Evolutionary conservation across 2,113 vertebrate genomes (phyloP), one percentile per base, ranked within the genome.

Genomic region (Natator depressus): DNA sequence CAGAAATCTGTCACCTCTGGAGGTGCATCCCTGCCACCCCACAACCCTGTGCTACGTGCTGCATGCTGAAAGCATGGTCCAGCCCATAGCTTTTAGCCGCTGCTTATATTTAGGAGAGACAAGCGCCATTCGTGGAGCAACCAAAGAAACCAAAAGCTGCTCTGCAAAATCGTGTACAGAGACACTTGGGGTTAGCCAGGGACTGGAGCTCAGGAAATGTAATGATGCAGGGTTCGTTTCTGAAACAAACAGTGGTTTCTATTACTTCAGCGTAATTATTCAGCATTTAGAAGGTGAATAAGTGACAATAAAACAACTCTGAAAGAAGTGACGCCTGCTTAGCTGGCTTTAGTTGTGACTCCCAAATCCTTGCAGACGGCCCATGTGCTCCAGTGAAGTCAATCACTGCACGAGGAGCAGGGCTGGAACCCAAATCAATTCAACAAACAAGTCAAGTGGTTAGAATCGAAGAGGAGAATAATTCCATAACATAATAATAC

Each of bases 131-230:
- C 46, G 38, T 22, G 14, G 11, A 16, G 47, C 62, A 47, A 47
- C 3, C 10, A 42, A 8, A 59, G 19, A 12, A n/a, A 10, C 4
- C 4, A 0, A 59, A 3, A 42, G 8, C 46, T 17, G 29, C 3
- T 31, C 29, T 24, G 22, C 12, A 17, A 0, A 0, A 8, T 16
- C 3, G 19, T 10, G 3, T 14, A n/a, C 0, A 4, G 47, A 31
- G 35, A 10, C 11, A 8, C 79, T 47, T n/a, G 6, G 46, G 38
- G 13, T 5, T 55, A 79, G 4, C 54, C 50, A 11, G 4, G 20
- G 49, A 8, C 49, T 16, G 27, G 35, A 8, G 16, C 35, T 10
- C 46, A 46, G 59, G 75, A 57, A 11, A 24, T 1, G 2, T 3
- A 3, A 5, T 1, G 11, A 17, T 50, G 24, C n/a, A 69, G 38